These are phyloP conservation scores for Macrobrachium rosenbergii DNA, from an alignment of 1,140 invertebrate genomes.

Conservation along the genomic window DNA sequence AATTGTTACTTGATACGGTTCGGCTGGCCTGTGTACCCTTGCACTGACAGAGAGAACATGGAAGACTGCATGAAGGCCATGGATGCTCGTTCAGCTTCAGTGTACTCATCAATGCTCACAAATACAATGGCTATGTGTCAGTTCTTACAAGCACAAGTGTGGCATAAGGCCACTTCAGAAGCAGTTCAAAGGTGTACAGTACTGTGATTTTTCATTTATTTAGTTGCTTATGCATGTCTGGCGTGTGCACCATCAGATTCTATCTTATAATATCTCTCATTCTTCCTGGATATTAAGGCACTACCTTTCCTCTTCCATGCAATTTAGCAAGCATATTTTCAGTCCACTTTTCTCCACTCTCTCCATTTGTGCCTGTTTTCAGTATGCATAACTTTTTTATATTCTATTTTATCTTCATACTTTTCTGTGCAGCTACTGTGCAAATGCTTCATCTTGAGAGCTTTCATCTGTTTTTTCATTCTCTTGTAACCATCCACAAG, in stretches of 20 bases:
- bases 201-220: background rate
- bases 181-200: slow-evolving; percentile 23
- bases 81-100: slow-evolving; percentile 35
- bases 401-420: too few relatives aligned
- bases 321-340: too few relatives aligned
- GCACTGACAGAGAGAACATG: background rate
- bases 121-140: slow-evolving; percentile 46
- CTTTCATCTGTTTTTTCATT: too few relatives aligned
- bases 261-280: too few relatives aligned
- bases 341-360: too few relatives aligned
- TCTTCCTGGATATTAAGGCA: too few relatives aligned
- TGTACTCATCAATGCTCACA: slow-evolving; percentile 44
- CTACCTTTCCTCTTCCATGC: too few relatives aligned
- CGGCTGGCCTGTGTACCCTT: slow-evolving; percentile 38
- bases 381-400: too few relatives aligned
- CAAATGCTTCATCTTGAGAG: too few relatives aligned
- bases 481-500: too few relatives aligned
- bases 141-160: slow-evolving; percentile 40
- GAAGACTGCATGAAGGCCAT: slow-evolving; percentile 26
- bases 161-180: slow-evolving; percentile 26
- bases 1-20: slow-evolving; percentile 40
- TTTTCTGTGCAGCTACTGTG: too few relatives aligned
- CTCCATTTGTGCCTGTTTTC: too few relatives aligned
- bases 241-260: background rate
- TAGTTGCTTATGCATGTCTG: background rate